Evolutionary conservation across 1,140 invertebrate species (phyloP), one percentile per base, ranked within the genome.

Genomic region (Zeugodacus cucurbitae): DNA sequence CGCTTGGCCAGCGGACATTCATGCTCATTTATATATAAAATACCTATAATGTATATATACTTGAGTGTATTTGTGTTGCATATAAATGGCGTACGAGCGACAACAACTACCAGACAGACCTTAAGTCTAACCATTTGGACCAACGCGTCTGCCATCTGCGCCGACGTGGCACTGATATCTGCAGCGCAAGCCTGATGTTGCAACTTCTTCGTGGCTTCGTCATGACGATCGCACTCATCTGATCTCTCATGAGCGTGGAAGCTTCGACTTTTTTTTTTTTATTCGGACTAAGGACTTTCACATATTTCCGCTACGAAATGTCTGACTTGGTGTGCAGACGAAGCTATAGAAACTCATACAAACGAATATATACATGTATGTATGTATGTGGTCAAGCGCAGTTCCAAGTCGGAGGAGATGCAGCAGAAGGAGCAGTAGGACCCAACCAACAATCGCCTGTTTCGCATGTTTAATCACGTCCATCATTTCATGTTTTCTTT

Each of bases 391-490:
- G n/a, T 3, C 10, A 64, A 10, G 29, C n/a, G 22, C 17, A 54
- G 44, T 48, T 14, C 11, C 44, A 48, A 48, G 48, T 54, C 14
- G 48, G 0, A 54, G 14, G 48, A 17, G 48, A 3, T 4, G 44
- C 8, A 48, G 14, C 1, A 17, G 48, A 4, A 54, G 48, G 2
- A 11, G 17, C 14, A 17, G 17, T 26, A n/a, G 58, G n/a, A n/a
- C n/a, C n/a, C n/a, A n/a, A n/a, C n/a, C n/a, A n/a, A n/a, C n/a
- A n/a, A 10, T 17, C n/a, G 58, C n/a, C 58, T 62, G 29, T 8
- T 74, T 37, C 34, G 67, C 67, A 74, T 74, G 67, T 74, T 74
- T 74, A 74, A 29, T 67, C 62, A 32, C 14, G 62, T 67, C 62
- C 26, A 29, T 67, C 62, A 67, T 34, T 67, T 67, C 62, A 34